Conservation (phyloP, 2,113 vertebrate genomes). For the Syngnathus floridae region DNA sequence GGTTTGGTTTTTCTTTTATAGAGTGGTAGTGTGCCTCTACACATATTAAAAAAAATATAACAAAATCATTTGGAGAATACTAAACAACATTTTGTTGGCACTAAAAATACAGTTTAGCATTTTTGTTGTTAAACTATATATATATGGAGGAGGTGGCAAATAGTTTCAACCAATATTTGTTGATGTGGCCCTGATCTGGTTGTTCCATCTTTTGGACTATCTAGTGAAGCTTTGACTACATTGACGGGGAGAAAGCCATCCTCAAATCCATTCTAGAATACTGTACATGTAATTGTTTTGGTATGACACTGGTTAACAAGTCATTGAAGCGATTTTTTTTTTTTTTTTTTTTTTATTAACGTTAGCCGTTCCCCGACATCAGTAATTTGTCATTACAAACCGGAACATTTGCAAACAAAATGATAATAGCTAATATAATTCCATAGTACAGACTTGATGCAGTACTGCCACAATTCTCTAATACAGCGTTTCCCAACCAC, state of each 20-base stretch:
- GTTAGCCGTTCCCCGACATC: no score
- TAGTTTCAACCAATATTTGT: not conserved
- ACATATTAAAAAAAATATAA: not conserved
- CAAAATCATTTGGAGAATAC: not conserved
- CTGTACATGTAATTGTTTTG: no score
- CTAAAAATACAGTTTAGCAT: not conserved
- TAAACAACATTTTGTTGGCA: not conserved
- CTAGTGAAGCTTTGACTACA: not conserved
- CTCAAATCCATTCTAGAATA: no score
- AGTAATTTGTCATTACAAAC: no score
- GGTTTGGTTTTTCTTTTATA: not conserved
- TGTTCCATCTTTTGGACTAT: not conserved
- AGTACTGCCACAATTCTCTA: no score
- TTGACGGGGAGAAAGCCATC: not conserved
- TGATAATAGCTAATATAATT: no score
- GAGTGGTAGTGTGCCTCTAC: not conserved
- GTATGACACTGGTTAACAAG: no score
- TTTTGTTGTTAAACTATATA: not conserved
- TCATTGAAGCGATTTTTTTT: no score
- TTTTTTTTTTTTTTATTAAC: no score
- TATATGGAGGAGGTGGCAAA: not conserved
- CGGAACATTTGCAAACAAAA: no score
- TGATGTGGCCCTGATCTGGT: not conserved
- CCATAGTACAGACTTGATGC: no score
- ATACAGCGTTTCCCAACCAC: no score